Conservation (phyloP, 2,113 vertebrate genomes). For the Agelaius phoeniceus region DNA sequence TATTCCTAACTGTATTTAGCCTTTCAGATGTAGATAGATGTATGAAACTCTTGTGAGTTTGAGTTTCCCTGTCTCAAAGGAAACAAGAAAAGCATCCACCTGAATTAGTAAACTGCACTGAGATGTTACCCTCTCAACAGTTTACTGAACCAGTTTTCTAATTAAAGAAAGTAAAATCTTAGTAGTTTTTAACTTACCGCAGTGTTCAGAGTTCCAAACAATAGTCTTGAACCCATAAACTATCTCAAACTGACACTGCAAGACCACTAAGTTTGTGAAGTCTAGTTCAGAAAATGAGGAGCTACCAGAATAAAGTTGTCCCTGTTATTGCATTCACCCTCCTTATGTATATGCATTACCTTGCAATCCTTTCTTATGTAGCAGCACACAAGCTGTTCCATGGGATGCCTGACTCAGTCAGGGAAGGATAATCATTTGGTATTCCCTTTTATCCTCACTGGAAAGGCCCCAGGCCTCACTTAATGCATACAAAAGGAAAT, state of each 20-base stretch:
- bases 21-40: neutral
- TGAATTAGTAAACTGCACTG: neutral
- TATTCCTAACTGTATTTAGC: neutral
- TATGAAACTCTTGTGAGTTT: neutral
- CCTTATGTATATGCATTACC: neutral
- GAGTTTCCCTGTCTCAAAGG: neutral
- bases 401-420: neutral
- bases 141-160: neutral
- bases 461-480: neutral
- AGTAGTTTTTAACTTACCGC: neutral
- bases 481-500: neutral
- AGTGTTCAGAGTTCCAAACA: neutral
- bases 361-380: neutral
- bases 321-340: neutral
- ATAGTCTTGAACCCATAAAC: neutral
- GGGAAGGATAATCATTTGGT: neutral
- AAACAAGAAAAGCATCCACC: neutral
- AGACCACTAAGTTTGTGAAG: neutral
- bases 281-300: neutral
- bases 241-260: neutral
- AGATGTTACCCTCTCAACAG: neutral
- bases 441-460: neutral
- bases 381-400: neutral
- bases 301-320: neutral
- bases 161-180: neutral